Conservation (phyloP, 2,113 vertebrate genomes). For the Telmatochromis sp. region DNA sequence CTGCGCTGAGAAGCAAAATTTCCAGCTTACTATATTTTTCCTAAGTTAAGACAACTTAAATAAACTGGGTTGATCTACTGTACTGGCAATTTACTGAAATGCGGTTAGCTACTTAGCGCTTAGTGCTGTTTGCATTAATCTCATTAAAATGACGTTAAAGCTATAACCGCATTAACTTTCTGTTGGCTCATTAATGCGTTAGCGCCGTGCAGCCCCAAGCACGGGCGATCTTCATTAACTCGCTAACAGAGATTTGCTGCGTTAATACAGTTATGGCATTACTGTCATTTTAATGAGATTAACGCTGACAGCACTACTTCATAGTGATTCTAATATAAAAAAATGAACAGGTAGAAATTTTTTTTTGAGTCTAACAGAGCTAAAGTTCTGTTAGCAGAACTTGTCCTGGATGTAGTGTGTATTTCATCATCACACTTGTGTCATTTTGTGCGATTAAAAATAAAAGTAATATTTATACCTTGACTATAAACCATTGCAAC, state of each 20-base stretch:
- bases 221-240: neutral
- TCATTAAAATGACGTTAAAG: neutral
- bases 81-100: neutral
- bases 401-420: neutral
- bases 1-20: neutral
- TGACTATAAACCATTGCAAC: neutral
- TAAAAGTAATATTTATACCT: neutral
- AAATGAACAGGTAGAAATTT: accelerated
- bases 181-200: neutral
- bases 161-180: neutral
- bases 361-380: neutral
- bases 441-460: neutral
- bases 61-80: neutral
- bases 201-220: neutral
- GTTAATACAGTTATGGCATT: neutral
- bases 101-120: neutral
- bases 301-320: neutral
- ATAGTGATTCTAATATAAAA: neutral
- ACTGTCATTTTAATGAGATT: neutral
- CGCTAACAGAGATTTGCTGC: neutral
- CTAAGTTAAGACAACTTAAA: neutral
- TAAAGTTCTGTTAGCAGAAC: neutral
- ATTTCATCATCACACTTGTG: neutral
- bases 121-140: neutral
- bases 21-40: neutral